phyloP scores from a whole-genome alignment of 2,113 vertebrate species.

The Galemys pyrenaicus region DNA sequence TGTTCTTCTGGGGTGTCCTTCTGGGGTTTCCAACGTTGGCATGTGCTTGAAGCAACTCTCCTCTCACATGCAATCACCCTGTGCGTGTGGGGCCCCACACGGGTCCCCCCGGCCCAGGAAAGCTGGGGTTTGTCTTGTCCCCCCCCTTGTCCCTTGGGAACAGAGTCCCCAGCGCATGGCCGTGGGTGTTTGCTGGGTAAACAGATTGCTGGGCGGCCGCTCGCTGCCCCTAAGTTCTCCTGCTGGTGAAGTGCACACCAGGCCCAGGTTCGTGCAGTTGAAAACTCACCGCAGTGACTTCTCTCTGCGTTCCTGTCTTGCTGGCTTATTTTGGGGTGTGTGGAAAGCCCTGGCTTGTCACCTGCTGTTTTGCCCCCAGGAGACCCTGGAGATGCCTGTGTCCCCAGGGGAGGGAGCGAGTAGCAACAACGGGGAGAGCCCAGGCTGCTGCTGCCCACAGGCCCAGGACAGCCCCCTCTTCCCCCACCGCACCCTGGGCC shows the following conservation, averaged over 20 bases:
- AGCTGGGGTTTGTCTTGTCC: background rate
- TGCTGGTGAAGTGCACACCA: background rate
- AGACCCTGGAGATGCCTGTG: background rate
- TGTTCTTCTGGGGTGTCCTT: background rate
- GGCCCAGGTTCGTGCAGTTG: background rate
- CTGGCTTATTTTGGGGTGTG: background rate
- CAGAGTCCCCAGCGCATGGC: too few relatives aligned
- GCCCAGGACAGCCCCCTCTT: background rate
- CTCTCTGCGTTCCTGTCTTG: fast-evolving
- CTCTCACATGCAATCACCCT: background rate
- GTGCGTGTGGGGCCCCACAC: too few relatives aligned
- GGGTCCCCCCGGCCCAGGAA: fast-evolving
- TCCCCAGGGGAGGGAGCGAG: too few relatives aligned
- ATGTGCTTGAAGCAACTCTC: background rate
- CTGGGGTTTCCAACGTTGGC: too few relatives aligned
- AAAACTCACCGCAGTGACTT: background rate
- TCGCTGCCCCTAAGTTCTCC: too few relatives aligned
- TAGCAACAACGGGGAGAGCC: too few relatives aligned
- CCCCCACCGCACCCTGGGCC: too few relatives aligned
- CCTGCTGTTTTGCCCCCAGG: background rate
- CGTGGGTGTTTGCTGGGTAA: background rate
- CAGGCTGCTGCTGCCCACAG: too few relatives aligned
- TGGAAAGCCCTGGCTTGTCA: fast-evolving
- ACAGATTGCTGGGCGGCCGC: background rate
- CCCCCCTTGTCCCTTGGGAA: fast-evolving